Conservation (phyloP, 2,113 vertebrate species). For the Ursus arctos region DNA sequence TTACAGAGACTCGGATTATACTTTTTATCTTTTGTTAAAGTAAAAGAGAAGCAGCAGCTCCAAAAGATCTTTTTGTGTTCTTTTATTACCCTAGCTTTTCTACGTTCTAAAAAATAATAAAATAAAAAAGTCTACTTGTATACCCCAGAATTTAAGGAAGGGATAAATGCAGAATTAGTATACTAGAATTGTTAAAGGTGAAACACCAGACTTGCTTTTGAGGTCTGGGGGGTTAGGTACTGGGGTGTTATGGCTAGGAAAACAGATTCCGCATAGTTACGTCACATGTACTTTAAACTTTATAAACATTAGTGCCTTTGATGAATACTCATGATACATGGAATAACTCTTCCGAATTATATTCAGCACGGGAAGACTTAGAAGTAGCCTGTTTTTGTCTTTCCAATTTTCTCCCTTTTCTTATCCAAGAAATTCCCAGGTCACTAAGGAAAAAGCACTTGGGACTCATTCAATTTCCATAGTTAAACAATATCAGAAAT, state of each 20-base stretch:
- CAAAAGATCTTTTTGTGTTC: neutral
- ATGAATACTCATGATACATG: neutral
- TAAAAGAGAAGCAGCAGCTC: neutral
- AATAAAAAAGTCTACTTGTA: neutral
- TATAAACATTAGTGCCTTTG: neutral
- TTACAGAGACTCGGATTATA: neutral
- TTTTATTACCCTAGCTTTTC: neutral
- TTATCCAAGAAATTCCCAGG: constrained; percentile 4
- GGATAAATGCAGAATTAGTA: neutral
- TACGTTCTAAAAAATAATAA: neutral
- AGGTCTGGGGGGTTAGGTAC: neutral
- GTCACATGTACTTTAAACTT: neutral
- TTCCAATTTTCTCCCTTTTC: neutral
- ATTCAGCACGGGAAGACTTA: neutral
- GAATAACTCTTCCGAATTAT: neutral
- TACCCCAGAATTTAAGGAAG: neutral
- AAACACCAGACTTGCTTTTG: neutral
- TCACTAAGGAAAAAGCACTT: constrained; percentile 20
- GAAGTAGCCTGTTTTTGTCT: neutral
- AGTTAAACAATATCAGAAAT: constrained; percentile 72
- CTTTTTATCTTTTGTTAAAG: neutral
- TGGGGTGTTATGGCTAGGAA: neutral
- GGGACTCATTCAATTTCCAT: constrained; percentile 70
- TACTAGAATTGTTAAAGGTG: neutral
- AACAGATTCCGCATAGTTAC: neutral